phyloP scores from a whole-genome alignment of 2,888 invertebrate species.

The Patella depressa region DNA sequence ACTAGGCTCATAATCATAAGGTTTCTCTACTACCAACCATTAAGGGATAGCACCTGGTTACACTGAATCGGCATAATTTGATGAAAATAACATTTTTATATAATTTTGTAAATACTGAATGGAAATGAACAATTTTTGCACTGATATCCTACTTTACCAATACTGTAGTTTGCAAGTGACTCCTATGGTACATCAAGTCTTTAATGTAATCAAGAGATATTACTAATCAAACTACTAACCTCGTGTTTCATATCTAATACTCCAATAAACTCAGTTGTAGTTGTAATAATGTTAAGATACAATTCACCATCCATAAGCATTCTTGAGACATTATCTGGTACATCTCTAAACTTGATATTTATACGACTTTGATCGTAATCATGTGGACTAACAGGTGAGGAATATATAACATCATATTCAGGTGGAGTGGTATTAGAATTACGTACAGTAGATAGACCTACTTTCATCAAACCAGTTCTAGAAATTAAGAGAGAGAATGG shows the following conservation, averaged over 20 bases:
- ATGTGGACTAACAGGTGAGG: neutral
- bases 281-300: neutral
- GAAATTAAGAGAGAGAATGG: neutral
- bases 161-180: too few relatives aligned
- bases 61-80: too few relatives aligned
- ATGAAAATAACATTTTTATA: too few relatives aligned
- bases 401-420: constrained; percentile 1
- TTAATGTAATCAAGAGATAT: too few relatives aligned
- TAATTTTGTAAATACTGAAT: too few relatives aligned
- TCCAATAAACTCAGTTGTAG: neutral
- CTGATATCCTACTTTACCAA: too few relatives aligned
- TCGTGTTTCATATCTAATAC: neutral
- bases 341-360: neutral
- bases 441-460: neutral
- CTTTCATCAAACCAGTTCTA: neutral
- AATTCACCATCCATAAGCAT: neutral
- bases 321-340: neutral
- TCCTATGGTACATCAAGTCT: too few relatives aligned
- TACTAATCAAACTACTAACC: neutral
- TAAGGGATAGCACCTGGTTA: too few relatives aligned
- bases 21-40: too few relatives aligned
- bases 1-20: too few relatives aligned
- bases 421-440: neutral
- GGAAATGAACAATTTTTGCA: too few relatives aligned
- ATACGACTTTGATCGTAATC: neutral